phyloP scores from a whole-genome alignment of 2,888 invertebrate genomes.

The Melanostoma mellinum region DNA sequence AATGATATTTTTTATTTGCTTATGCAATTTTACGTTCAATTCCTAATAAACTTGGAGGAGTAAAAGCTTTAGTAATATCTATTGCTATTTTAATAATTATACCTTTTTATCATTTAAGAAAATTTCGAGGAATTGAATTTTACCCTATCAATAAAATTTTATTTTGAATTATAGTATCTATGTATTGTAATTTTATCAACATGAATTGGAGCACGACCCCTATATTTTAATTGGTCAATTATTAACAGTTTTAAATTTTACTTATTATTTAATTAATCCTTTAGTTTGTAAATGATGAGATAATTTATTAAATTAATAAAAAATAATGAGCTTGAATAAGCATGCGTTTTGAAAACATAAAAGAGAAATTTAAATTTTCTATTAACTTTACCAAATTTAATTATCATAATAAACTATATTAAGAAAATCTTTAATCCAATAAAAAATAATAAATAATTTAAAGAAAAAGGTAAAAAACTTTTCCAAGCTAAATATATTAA shows the following conservation, averaged over 20 bases:
- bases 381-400: slow-evolving; percentile 84
- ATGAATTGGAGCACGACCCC: slow-evolving; percentile 88
- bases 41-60: slow-evolving; percentile 91
- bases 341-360: slow-evolving; percentile 88
- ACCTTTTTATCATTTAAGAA: slow-evolving; percentile 84
- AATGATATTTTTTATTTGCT: slow-evolving; percentile 93
- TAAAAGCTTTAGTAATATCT: slow-evolving; percentile 83
- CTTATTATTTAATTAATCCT: slow-evolving; percentile 84
- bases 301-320: slow-evolving; percentile 80
- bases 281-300: slow-evolving; percentile 84
- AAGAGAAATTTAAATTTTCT: slow-evolving; percentile 84
- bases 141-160: slow-evolving; percentile 85
- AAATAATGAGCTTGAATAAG: slow-evolving; percentile 87
- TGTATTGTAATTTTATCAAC: slow-evolving; percentile 86
- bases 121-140: slow-evolving; percentile 85
- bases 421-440: slow-evolving; percentile 83
- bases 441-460: slow-evolving; percentile 86
- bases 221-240: slow-evolving; percentile 85
- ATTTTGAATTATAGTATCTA: slow-evolving; percentile 84
- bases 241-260: slow-evolving; percentile 84
- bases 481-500: slow-evolving; percentile 88
- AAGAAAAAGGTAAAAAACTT: slow-evolving; percentile 85
- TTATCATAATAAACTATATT: slow-evolving; percentile 80
- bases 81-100: slow-evolving; percentile 87
- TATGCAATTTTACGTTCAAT: slow-evolving; percentile 91